Evolutionary conservation across 2,888 invertebrate species (phyloP), one percentile per base, ranked within the genome.

Genomic region (Chrysolina oricalcia): DNA sequence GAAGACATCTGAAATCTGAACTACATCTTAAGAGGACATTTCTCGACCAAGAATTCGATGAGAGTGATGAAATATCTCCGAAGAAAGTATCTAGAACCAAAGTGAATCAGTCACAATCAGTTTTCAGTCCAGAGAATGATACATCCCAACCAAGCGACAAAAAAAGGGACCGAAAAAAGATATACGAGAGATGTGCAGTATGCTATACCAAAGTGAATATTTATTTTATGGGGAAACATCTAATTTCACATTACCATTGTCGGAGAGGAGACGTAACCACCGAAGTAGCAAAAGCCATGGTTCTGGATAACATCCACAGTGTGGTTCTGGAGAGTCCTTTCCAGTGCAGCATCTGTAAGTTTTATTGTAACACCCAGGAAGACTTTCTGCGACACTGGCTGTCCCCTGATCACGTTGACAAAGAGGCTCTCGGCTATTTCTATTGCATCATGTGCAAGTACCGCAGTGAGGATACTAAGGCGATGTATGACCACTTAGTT

Each of bases 211-310:
- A 92, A 78, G 93, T 96, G 56, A 91, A 91, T 74, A 90, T 91
- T 8, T 91, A 92, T 82, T 89, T 94, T 79, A 93, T 96, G 89
- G 96, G 96, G 50, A 96, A 96, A 86, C 96, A 96, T 89, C 90
- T 97, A 75, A 94, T 97, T 82, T 96, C 96, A 0, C 95, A 95
- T 86, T 96, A 94, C 87, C 97, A 97, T 87, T 95, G 94, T 83
- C 91, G 95, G 76, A 94, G 94, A 85, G 92, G 93, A 76, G 91
- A 91, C 74, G 92, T 92, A 68, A 89, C 90, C 62, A 89, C 91
- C 77, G 91, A 92, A 4, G 89, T 89, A 40, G 90, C 91, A 11
- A 91, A 91, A 76, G 90, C 91, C 69, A 91, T 95, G 84, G 92
- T 68, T 19, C 89, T 96, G 43, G 92, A 93, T 70, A 94, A 97